Base-by-base conservation (phyloP, 2,797 vertebrate genomes). In the Oreonectes daqikongensis region DNA sequence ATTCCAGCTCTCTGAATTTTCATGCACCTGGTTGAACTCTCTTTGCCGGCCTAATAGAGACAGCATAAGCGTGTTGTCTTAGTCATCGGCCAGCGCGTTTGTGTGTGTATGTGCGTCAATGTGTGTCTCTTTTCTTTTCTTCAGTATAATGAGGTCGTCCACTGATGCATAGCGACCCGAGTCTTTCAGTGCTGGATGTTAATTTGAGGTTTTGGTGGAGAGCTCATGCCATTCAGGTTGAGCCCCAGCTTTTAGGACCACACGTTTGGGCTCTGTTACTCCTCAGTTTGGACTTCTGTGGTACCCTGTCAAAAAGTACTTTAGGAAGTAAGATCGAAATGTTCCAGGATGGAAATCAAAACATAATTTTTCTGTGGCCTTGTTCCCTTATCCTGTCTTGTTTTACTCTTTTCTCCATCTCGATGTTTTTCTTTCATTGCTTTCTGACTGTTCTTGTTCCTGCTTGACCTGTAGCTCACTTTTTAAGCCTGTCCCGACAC, bases 311-410 rank as follows among this genome's bases (percentile, higher is more conserved):
- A 38, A 42, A 69, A 64, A 48, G 40, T 46, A 30, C 24, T 66
- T 53, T 2, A 48, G 17, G 44, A 44, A 78, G 69, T 70, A 38
- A n/a, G 64, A 81, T 78, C 73, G 79, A 75, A 74, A 81, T 66
- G 65, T 78, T 81, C 68, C 18, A 60, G 74, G 50, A 72, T 63
- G 66, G 57, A 79, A 81, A 75, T 60, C 71, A 66, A 75, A 79
- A 67, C 69, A 35, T 40, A 8, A 69, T 52, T 48, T 55, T 48
- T 78, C 57, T 78, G 38, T 72, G 50, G 60, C 15, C 59, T 70
- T 57, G 15, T 57, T 53, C 59, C 30, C 66, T 69, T 42, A 38
- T 42, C 46, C 65, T 61, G 17, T 71, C 22, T 22, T 53, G 26
- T 44, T 66, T 12, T 20, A 28, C 50, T 59, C 22, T 5, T 44